phyloP scores from a whole-genome alignment of 2,797 vertebrate species.

The Hemitrygon akajei region DNA sequence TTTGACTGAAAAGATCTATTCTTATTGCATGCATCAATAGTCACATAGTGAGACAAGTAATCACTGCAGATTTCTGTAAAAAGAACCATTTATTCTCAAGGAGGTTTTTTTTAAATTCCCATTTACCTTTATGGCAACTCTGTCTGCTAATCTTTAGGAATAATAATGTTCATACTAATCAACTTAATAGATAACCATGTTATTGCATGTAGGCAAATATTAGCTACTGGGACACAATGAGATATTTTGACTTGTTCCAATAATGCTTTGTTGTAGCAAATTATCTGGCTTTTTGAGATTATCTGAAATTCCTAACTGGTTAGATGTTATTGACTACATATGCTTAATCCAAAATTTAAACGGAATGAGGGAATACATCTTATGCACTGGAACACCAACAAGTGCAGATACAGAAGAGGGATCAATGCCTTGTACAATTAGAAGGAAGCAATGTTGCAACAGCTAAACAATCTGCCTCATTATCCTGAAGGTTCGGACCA shows the following conservation, averaged over 20 bases:
- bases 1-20: slow-evolving; percentile 16
- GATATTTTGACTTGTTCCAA: not conserved
- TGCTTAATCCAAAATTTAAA: not conserved
- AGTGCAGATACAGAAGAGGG: not conserved
- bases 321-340: not conserved
- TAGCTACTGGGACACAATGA: not conserved
- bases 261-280: not conserved
- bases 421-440: not conserved
- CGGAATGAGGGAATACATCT: not conserved
- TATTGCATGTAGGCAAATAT: not conserved
- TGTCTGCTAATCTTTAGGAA: not conserved
- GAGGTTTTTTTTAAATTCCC: not conserved
- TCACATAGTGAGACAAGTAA: not conserved
- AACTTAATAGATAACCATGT: not conserved
- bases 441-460: not conserved
- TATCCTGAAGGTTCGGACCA: no score
- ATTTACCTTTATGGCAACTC: not conserved
- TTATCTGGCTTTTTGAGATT: not conserved
- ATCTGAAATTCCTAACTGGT: not conserved
- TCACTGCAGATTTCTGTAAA: not conserved
- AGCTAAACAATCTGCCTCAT: no score
- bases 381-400: not conserved
- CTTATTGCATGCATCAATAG: not conserved
- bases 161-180: not conserved
- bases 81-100: not conserved